Percentiles rank a stretch among this genome's conserved stretches.
Evolutionary conservation across 2,797 vertebrate species (phyloP).

Genomic region (Chelon auratus): DNA sequence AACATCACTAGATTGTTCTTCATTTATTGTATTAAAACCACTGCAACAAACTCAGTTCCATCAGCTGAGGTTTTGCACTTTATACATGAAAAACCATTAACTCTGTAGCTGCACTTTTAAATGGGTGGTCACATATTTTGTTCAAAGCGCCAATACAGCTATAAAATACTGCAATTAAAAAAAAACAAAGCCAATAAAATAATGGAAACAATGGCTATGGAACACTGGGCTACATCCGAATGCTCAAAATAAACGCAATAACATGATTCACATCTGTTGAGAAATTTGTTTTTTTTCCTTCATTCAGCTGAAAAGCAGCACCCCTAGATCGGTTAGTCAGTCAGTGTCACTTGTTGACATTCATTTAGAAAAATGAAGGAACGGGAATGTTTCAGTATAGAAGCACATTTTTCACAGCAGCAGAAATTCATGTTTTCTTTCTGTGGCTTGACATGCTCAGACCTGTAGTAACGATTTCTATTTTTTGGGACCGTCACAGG

Average conservation of each 20-base stretch:
- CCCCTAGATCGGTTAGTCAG: conserved; percentile 11
- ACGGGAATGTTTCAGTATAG: conserved; percentile 14
- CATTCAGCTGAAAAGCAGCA: conserved; percentile 5
- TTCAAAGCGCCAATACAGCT: background rate
- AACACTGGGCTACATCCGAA: background rate
- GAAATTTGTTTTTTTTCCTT: background rate
- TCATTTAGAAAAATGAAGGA: conserved; percentile 14
- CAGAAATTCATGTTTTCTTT: background rate
- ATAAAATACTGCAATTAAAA: conserved; percentile 6
- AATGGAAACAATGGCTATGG: background rate
- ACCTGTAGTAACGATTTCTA: background rate
- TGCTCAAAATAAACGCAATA: background rate
- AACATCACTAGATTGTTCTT: background rate
- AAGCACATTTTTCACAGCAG: conserved; percentile 16
- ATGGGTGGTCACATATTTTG: background rate
- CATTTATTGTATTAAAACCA: too few relatives aligned
- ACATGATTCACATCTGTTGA: background rate
- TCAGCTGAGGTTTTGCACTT: background rate
- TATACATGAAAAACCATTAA: background rate
- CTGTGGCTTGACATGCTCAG: background rate
- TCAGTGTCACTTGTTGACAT: conserved; percentile 18
- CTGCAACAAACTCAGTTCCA: too few relatives aligned
- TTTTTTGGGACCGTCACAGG: background rate
- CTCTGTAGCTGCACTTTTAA: background rate
- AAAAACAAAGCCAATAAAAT: background rate